A percentile compares a stretch with the other conserved stretches of the same genome.
These are phyloP conservation scores for Rhinoderma darwinii DNA, from an alignment of 2,113 vertebrate species.

Conservation along the genomic window DNA sequence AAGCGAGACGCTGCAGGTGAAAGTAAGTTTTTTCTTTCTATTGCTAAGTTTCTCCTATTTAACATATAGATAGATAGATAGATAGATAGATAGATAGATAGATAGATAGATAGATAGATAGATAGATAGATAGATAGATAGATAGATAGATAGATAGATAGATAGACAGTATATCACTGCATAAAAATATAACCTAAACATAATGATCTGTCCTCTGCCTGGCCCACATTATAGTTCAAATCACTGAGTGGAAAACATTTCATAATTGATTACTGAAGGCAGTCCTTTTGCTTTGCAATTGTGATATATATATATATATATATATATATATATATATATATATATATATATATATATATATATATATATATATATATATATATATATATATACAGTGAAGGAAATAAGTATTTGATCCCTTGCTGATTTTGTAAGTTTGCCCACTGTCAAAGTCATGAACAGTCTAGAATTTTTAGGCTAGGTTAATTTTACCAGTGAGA, in stretches of 20 bases:
- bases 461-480: too few relatives aligned
- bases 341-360: too few relatives aligned
- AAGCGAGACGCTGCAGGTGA: conserved; percentile 89
- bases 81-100: neutral
- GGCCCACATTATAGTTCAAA: neutral
- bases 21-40: conserved; percentile 17
- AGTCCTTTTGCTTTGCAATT: conserved; percentile 1
- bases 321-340: too few relatives aligned
- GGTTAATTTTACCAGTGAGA: too few relatives aligned
- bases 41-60: neutral
- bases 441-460: too few relatives aligned
- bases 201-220: neutral
- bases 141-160: neutral
- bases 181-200: neutral
- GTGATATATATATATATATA: conserved; percentile 20
- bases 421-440: too few relatives aligned
- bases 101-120: neutral
- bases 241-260: conserved; percentile 21
- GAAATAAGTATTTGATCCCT: too few relatives aligned
- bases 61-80: neutral
- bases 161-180: neutral
- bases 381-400: too few relatives aligned
- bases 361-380: too few relatives aligned
- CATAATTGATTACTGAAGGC: conserved; percentile 32
- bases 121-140: neutral